These are phyloP conservation scores for Microcebus lehilahytsara DNA, from an alignment of 2,113 vertebrate species.

Conservation along the genomic window DNA sequence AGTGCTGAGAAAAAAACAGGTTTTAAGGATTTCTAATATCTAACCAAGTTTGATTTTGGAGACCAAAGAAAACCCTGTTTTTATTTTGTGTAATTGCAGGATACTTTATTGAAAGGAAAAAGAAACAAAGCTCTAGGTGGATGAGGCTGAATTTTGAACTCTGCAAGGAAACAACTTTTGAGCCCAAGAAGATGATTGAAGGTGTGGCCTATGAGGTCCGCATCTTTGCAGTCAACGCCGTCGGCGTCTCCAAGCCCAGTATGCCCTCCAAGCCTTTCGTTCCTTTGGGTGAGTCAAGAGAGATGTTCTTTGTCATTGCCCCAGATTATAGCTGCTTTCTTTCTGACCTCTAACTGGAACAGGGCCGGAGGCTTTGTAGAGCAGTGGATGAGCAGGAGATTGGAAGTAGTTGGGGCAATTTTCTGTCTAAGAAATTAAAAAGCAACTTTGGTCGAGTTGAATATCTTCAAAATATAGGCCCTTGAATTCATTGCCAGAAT, in stretches of 20 bases:
- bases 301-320: not conserved
- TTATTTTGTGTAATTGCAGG: slow-evolving; percentile 82
- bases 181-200: slow-evolving; percentile 99
- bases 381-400: not conserved
- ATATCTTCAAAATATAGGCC: not conserved
- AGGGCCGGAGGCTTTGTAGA: not conserved
- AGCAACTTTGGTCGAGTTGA: not conserved
- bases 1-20: not conserved
- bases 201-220: slow-evolving; percentile 98
- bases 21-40: not conserved
- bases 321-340: not conserved
- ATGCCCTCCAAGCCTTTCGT: slow-evolving; percentile 96
- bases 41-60: slow-evolving; percentile 14
- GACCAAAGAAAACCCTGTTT: not conserved
- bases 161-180: slow-evolving; percentile 95
- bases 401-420: not conserved
- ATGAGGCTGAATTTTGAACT: slow-evolving; percentile 99
- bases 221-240: slow-evolving; percentile 96
- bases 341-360: not conserved
- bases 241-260: slow-evolving; percentile 96
- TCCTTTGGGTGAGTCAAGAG: slow-evolving; percentile 92
- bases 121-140: slow-evolving; percentile 99
- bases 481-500: not conserved
- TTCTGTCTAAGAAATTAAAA: not conserved
- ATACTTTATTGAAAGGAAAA: slow-evolving; percentile 98